Conservation (phyloP, 2,797 vertebrate genomes). For the Gymnocypris eckloni region DNA sequence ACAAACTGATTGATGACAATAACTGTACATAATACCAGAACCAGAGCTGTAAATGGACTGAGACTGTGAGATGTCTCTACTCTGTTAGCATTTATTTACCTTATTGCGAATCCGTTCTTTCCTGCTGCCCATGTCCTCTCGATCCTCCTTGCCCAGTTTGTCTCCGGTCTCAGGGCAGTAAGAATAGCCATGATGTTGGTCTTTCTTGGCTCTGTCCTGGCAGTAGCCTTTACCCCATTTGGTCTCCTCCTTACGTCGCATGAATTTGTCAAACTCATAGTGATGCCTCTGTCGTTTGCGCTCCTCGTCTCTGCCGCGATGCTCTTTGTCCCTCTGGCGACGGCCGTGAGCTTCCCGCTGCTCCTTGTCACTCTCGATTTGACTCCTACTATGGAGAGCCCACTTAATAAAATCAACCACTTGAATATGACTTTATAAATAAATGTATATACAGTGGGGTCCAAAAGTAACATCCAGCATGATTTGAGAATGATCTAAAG, state of each 20-base stretch:
- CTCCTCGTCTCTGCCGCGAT: conserved; percentile 85
- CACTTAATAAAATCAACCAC: conserved; percentile 4
- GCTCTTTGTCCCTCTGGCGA: conserved; percentile 89
- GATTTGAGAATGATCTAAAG: not conserved
- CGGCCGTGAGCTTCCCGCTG: conserved; percentile 86
- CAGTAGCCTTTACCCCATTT: conserved; percentile 92
- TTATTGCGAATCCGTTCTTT: conserved; percentile 94
- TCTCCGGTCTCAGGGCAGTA: conserved; percentile 84
- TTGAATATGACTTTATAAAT: not conserved
- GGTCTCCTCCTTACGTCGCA: conserved; percentile 91
- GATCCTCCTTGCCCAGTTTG: conserved; percentile 88
- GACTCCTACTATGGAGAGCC: conserved; percentile 70
- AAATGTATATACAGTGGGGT: not conserved
- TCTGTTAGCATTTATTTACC: conserved; percentile 76
- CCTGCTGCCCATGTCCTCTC: conserved; percentile 86
- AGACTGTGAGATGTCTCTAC: conserved; percentile 8
- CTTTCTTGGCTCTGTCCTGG: conserved; percentile 90
- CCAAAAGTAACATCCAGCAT: not conserved
- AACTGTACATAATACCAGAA: conserved; percentile 35
- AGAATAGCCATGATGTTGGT: conserved; percentile 82
- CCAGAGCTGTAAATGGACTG: conserved; percentile 43
- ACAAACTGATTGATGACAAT: conserved; percentile 47
- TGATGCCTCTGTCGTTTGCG: conserved; percentile 88
- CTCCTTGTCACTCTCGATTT: conserved; percentile 90
- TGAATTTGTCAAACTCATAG: conserved; percentile 89